A percentile compares a stretch with the other conserved stretches of the same genome.
Evolutionary conservation across 2,797 vertebrate genomes (phyloP).

Genomic region (Pipistrellus kuhlii): DNA sequence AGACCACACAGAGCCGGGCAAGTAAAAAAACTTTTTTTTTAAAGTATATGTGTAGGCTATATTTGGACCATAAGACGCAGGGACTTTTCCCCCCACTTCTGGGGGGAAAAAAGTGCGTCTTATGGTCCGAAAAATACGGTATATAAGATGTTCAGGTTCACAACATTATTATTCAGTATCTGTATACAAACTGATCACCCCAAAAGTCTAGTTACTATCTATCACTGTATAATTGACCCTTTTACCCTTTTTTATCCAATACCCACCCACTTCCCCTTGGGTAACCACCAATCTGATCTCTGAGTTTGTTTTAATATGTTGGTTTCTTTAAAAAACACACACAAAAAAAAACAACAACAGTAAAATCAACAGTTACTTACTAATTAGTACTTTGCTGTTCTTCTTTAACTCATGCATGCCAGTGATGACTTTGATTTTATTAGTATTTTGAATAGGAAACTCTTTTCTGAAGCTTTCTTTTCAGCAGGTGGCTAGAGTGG

Average conservation of each 20-base stretch:
- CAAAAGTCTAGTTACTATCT: background rate
- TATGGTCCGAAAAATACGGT: too few relatives aligned
- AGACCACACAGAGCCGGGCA: too few relatives aligned
- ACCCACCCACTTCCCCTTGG: background rate
- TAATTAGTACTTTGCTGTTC: background rate
- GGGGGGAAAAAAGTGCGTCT: too few relatives aligned
- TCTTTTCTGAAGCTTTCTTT: conserved; percentile 35
- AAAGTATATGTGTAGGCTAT: too few relatives aligned
- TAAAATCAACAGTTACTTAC: background rate
- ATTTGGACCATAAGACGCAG: too few relatives aligned
- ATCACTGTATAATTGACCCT: background rate
- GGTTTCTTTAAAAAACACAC: background rate
- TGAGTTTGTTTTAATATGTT: background rate
- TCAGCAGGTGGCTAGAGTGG: background rate
- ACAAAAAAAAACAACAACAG: background rate
- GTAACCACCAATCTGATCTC: background rate
- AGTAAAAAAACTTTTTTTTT: too few relatives aligned
- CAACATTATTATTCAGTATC: background rate
- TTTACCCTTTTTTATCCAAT: background rate
- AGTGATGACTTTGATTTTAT: background rate
- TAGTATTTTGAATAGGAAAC: background rate
- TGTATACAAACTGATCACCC: too few relatives aligned
- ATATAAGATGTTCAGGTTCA: background rate
- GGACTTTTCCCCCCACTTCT: too few relatives aligned
- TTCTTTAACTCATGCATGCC: background rate